Evolutionary conservation across 2,797 vertebrate genomes (phyloP).

Genomic region (Syncerus caffer): DNA sequence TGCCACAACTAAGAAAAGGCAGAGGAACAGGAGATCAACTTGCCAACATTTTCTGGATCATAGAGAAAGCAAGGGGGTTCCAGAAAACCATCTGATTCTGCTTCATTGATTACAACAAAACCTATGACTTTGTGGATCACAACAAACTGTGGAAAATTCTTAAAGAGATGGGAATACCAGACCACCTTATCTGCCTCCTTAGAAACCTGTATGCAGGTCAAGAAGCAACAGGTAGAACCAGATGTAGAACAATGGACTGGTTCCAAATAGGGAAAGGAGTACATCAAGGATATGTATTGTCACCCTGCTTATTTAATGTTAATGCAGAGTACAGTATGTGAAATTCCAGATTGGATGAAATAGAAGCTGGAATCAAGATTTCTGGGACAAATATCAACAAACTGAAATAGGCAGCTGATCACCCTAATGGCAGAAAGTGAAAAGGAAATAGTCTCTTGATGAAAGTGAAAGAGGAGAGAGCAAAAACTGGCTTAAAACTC

Average conservation of each 20-base stretch:
- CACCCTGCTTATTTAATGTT: background rate
- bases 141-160: background rate
- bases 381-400: background rate
- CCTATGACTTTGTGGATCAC: background rate
- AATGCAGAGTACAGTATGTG: background rate
- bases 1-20: background rate
- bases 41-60: background rate
- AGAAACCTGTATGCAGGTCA: background rate
- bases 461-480: background rate
- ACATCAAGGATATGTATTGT: background rate
- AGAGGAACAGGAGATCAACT: background rate
- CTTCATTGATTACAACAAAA: background rate
- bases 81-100: background rate
- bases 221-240: background rate
- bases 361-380: background rate
- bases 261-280: background rate
- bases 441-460: background rate
- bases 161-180: background rate
- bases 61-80: background rate
- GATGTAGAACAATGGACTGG: background rate
- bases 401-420: background rate
- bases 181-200: background rate
- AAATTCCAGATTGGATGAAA: background rate
- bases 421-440: background rate
- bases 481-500: background rate